phyloP scores from a whole-genome alignment of 2,113 vertebrate species.

The Dolichallabes microphthalmus region DNA sequence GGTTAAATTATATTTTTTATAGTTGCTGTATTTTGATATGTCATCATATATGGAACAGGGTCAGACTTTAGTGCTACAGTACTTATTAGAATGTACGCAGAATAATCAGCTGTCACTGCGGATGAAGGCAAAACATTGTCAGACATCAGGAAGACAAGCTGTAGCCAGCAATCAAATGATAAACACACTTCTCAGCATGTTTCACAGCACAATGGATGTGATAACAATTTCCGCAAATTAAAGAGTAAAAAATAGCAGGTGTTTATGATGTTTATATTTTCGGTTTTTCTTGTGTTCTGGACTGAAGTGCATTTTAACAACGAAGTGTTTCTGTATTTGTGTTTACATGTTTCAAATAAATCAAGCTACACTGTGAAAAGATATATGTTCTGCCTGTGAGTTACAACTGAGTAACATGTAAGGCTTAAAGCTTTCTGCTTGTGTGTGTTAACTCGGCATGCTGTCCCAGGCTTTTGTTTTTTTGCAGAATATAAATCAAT shows the following conservation, averaged over 20 bases:
- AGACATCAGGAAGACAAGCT: conserved; percentile 39
- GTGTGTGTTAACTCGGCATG: conserved; percentile 40
- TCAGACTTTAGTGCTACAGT: conserved; percentile 42
- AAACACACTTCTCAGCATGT: conserved; percentile 45
- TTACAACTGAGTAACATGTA: not conserved
- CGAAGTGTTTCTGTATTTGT: conserved; percentile 64
- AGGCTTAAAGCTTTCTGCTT: conserved; percentile 10
- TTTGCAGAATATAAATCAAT: not conserved
- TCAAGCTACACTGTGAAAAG: conserved; percentile 52
- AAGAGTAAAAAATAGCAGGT: conserved; percentile 57
- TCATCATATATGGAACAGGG: conserved; percentile 60
- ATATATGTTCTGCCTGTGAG: too few relatives aligned
- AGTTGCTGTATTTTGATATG: conserved; percentile 76
- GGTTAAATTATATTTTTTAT: conserved; percentile 75
- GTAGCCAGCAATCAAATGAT: conserved; percentile 47
- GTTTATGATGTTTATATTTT: conserved; percentile 57
- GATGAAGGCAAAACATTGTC: conserved; percentile 30
- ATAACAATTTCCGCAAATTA: conserved; percentile 39
- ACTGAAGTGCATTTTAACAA: conserved; percentile 63
- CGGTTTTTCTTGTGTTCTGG: conserved; percentile 64
- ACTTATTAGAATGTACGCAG: conserved; percentile 68
- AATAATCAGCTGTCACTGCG: conserved; percentile 38
- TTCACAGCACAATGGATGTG: conserved; percentile 48
- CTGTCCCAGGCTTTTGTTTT: conserved; percentile 3
- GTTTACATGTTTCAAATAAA: conserved; percentile 73